Evolutionary conservation across 1,140 invertebrate species (phyloP), one percentile per base, ranked within the genome.

Genomic region (Drosophila obscura): DNA sequence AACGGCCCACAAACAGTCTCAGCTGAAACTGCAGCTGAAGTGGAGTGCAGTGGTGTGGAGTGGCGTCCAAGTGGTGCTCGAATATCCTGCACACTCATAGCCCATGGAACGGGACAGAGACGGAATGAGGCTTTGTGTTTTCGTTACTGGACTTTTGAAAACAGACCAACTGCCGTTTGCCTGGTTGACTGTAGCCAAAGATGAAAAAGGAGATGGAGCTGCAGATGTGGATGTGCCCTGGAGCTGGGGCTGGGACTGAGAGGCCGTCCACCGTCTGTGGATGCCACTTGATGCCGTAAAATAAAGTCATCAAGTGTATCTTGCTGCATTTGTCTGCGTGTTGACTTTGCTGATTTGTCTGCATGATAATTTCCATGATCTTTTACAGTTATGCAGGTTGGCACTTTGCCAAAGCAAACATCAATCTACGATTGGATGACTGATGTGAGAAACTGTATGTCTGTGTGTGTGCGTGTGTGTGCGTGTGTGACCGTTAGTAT

Each of bases 321-420:
- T 51, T 13, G 22, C n/a, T 39, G 56, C 45, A 19, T 8, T 22
- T 45, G 49, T 81, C 45, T 53, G 60, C 61, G 61, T 85, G 81
- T 87, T 87, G 83, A 82, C 48, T 87, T 88, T 82, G 72, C 63
- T 88, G 82, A 88, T 87, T 85, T 85, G 62, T 58, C 77, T 57
- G 77, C 67, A 66, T 73, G 81, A 71, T 73, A 80, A 73, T 51
- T 63, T 83, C 77, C 55, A 67, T 83, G 80, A 67, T 67, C 60
- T 67, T 87, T 87, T 82, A 87, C 82, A 78, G 82, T 87, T 88
- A 82, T 55, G 48, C 62, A 65, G 65, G 46, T 66, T 45, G 56
- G 56, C 49, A 53, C 35, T 39, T 13, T 39, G 35, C 11, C 35
- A 39, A 39, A 39, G 35, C 35, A 39, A 39, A 39, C 11, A 39